Percentiles rank a stretch among this genome's conserved stretches.
These are phyloP conservation scores for Leucophenga montana DNA, from an alignment of 2,888 invertebrate species.

Conservation along the genomic window DNA sequence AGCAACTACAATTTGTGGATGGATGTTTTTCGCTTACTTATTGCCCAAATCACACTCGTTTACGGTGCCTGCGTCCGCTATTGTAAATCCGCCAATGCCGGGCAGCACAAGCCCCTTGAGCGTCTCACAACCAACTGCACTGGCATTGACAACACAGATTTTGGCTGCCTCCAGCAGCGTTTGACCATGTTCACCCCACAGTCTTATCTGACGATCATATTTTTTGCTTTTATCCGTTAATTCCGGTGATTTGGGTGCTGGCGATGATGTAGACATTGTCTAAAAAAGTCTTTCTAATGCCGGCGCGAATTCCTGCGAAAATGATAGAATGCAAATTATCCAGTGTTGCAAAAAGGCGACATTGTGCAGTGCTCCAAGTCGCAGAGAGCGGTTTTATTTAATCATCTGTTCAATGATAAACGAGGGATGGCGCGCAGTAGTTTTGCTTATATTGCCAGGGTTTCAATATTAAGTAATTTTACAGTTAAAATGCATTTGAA, in stretches of 20 bases:
- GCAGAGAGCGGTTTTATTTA: neutral
- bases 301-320: neutral
- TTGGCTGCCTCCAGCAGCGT: conserved; percentile 88
- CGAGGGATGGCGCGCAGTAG: no score
- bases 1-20: no score
- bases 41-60: conserved; percentile 93
- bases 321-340: neutral
- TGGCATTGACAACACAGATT: conserved; percentile 95
- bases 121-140: conserved; percentile 93
- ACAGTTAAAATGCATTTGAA: no score
- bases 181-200: conserved; percentile 99
- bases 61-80: conserved; percentile 88
- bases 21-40: conserved; percentile 81
- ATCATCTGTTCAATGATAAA: conserved; percentile 51
- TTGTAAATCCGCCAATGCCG: conserved; percentile 92
- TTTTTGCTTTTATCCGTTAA: conserved; percentile 82
- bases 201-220: conserved; percentile 86
- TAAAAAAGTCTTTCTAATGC: neutral
- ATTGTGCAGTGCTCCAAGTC: conserved; percentile 6
- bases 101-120: conserved; percentile 96
- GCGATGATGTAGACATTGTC: conserved; percentile 67
- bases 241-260: conserved; percentile 78
- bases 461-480: no score
- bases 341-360: conserved; percentile 43
- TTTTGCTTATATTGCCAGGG: no score